These are phyloP conservation scores for Psittacus erithacus DNA, from an alignment of 2,113 vertebrate species.

Conservation along the genomic window DNA sequence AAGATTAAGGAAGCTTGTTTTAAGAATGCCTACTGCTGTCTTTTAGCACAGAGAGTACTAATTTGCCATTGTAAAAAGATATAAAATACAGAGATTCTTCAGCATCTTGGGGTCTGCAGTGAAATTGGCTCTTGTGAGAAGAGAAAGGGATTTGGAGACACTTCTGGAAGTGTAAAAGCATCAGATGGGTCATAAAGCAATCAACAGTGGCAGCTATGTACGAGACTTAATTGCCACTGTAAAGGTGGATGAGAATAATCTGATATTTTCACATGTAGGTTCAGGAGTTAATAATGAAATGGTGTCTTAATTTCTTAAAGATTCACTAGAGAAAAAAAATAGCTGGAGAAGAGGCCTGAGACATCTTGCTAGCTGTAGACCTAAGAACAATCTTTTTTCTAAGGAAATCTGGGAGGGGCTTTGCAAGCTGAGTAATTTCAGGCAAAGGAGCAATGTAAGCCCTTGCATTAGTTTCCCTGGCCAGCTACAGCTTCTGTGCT, in stretches of 20 bases:
- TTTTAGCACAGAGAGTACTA: not conserved
- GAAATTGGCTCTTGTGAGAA: not conserved
- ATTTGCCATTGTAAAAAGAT: constrained; percentile 32
- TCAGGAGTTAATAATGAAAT: not conserved
- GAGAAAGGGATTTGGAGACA: not conserved
- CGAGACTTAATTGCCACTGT: not conserved
- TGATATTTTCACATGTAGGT: not conserved
- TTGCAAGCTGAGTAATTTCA: not conserved
- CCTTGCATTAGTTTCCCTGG: not conserved
- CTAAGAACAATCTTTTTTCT: not conserved
- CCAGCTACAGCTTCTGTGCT: not conserved
- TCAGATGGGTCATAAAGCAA: not conserved
- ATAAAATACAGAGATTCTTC: not conserved
- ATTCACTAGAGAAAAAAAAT: not conserved
- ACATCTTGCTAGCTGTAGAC: not conserved
- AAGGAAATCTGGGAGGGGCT: not conserved
- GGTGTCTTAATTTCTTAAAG: not conserved
- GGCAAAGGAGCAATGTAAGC: not conserved
- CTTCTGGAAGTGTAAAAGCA: not conserved
- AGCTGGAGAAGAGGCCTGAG: not conserved
- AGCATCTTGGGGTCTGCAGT: not conserved
- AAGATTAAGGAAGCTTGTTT: constrained; percentile 15
- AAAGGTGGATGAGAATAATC: not conserved
- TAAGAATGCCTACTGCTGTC: not conserved
- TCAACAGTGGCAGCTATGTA: not conserved